Evolutionary conservation across 2,888 invertebrate genomes (phyloP), one percentile per base, ranked within the genome.

Genomic region (Silvanus unidentatus): DNA sequence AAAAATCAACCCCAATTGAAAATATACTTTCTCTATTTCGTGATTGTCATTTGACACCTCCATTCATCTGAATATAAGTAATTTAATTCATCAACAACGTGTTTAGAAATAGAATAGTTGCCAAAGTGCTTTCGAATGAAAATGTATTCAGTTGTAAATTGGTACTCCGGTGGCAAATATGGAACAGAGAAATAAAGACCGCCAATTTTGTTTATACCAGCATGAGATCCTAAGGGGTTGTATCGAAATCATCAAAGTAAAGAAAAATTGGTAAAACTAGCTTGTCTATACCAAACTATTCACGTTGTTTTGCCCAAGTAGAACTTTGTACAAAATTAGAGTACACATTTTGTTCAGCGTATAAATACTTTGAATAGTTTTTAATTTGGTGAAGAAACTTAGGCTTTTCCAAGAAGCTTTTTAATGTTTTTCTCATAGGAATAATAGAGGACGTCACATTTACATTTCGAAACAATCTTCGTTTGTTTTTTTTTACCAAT

Each of bases 71-170:
- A 34, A 3, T 27, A 5, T 22, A 45, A 45, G 12, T 32, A 22
- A 37, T 39, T 42, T 12, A 48, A 16, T 37, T 48, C 48, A 11
- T 40, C 34, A 30, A 48, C 32, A 12, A 48, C 16, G 16, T 16
- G 10, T 39, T 39, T 27, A 39, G 45, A 41, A 13, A 45, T 36
- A 32, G 30, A 16, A 12, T 43, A 9, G 8, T 37, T 40, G 14
- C 50, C 50, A 42, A 45, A 50, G 1, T 38, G 27, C 34, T 48
- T 45, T 40, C 37, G n/a, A 40, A 48, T 16, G 22, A 44, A 48
- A 11, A 48, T 48, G 34, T 45, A 39, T 32, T 42, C 34, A 16
- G 45, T 36, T 34, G 35, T 28, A 13, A 42, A 42, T 12, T 22
- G 8, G 16, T 29, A 37, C 14, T 37, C 11, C 30, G 42, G 42